These are phyloP conservation scores for Oncopeltus fasciatus DNA, from an alignment of 1,140 invertebrate species.

Conservation along the genomic window DNA sequence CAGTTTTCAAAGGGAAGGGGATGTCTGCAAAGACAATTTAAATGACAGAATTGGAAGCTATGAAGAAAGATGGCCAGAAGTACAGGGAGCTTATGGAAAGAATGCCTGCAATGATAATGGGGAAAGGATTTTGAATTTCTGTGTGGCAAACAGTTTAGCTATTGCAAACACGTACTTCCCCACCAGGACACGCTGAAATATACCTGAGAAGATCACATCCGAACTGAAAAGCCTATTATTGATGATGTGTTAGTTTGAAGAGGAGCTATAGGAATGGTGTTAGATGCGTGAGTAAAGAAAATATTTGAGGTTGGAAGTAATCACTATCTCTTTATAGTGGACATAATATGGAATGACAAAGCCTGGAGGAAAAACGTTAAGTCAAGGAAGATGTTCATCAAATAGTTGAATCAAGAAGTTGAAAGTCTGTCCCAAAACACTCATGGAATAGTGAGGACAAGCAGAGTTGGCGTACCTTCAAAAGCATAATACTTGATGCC, in stretches of 20 bases:
- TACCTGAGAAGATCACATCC: neutral
- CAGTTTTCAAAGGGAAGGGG: neutral
- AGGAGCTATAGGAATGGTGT: neutral
- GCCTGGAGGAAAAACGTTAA: neutral
- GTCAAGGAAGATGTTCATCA: neutral
- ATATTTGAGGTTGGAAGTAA: neutral
- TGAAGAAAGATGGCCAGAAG: neutral
- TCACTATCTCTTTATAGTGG: neutral
- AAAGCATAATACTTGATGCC: neutral
- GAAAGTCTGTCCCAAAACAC: too few relatives aligned
- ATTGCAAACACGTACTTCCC: neutral
- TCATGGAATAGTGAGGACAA: neutral
- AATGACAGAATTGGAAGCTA: neutral
- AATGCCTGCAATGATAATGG: neutral
- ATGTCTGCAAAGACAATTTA: neutral
- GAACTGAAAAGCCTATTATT: neutral
- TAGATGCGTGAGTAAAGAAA: neutral
- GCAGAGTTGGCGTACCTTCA: neutral
- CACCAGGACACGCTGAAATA: neutral
- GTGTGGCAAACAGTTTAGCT: neutral
- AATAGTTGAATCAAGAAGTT: too few relatives aligned
- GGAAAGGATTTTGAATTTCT: neutral
- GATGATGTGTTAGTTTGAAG: neutral
- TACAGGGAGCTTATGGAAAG: neutral
- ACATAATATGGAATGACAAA: neutral